A percentile compares a stretch with the other conserved stretches of the same genome.
Conservation (phyloP, 2,797 vertebrate species). For the Columba guinea region DNA sequence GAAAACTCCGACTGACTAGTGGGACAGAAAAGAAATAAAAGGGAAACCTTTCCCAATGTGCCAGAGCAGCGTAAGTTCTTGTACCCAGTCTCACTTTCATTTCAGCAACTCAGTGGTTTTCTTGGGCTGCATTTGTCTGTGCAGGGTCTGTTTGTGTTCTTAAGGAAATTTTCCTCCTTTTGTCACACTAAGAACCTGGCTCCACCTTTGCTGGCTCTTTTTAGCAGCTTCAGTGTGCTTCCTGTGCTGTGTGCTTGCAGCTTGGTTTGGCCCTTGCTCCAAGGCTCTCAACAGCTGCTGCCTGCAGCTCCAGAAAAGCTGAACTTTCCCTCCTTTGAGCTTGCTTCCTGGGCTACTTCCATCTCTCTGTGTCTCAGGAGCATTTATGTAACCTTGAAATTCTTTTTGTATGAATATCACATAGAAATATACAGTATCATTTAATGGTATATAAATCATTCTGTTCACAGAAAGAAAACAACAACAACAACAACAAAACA, state of each 20-base stretch:
- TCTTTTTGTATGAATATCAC: background rate
- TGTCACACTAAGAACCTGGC: background rate
- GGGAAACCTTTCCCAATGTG: background rate
- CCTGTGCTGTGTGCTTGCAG: fast-evolving
- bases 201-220: background rate
- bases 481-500: too few species aligned
- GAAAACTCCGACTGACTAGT: background rate
- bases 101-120: background rate
- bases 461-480: background rate
- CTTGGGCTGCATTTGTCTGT: background rate
- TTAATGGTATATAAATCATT: background rate
- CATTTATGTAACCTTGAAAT: background rate
- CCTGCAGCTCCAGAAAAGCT: too few species aligned
- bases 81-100: background rate
- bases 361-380: background rate
- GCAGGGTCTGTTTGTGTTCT: background rate
- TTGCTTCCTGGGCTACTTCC: background rate
- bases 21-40: background rate
- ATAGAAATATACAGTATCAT: background rate
- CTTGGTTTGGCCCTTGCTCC: background rate
- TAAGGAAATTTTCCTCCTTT: background rate
- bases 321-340: background rate
- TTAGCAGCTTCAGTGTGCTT: background rate
- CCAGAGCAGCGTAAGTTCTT: background rate
- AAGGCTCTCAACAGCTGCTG: background rate